Base-by-base conservation (phyloP, 2,888 invertebrate species). In the Aphidius colemani region DNA sequence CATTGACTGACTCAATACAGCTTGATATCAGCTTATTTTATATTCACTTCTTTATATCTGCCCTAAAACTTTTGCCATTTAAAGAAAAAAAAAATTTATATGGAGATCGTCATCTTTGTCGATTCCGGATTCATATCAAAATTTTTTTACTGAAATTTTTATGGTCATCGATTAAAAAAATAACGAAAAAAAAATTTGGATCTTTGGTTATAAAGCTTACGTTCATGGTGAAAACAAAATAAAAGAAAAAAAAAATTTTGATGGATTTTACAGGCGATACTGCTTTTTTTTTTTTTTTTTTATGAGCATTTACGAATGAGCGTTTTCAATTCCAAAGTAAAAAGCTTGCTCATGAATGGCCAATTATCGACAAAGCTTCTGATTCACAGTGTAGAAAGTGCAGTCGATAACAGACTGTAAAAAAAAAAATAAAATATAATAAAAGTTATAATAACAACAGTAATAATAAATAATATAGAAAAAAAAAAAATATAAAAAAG, bases 321-420 rank as follows among this genome's bases (percentile, higher is more conserved):
- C 44, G 56, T 56, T 44, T 56, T 56, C 56, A 56, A 56, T 56
- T 45, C 44, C 45, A 10, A 11, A 30, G 56, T 44, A 56, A 46
- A 30, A 44, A 43, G 56, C 46, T 46, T 56, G 56, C 56, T 13
- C 30, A 45, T 45, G 30, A 57, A 8, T 30, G 56, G 56, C 56
- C 56, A 57, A 57, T 57, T 57, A 57, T 57, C 56, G 56, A 57
- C 44, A 43, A 44, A 57, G 45, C 56, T 45, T 57, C 45, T 45
- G 56, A 45, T 45, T 30, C 30, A 30, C 30, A 30, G 30, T 30
- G 30, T 30, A 30, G 5, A 30, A 30, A 30, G 30, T 30, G 30
- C 30, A 30, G 30, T 30, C 30, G 30, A 30, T 30, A 30, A 30
- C 30, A 30, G 44, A 57, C 45, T 45, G 56, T 44, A 30, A 44